These are phyloP conservation scores for Baryphthengus martii DNA, from an alignment of 2,113 vertebrate genomes.

Conservation along the genomic window DNA sequence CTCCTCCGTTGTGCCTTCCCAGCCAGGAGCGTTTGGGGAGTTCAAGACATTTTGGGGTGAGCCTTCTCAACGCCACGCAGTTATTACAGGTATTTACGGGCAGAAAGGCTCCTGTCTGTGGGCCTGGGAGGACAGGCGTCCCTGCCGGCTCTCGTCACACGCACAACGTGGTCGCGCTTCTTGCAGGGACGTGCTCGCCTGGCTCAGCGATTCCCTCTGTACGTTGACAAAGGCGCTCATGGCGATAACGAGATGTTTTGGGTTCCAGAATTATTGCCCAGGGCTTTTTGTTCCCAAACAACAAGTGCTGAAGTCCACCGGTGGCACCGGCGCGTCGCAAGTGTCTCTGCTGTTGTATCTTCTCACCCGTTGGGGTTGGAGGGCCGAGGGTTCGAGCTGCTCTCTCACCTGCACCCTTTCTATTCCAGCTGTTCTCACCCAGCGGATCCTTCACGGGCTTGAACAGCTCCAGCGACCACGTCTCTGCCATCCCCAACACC, in stretches of 20 bases:
- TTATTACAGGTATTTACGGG: neutral
- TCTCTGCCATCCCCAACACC: slow-evolving; percentile 81
- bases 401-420: slow-evolving; percentile 16
- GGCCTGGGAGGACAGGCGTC: neutral
- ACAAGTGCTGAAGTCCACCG: neutral
- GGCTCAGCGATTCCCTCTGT: neutral
- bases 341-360: neutral
- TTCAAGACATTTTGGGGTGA: neutral
- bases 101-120: neutral
- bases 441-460: slow-evolving; percentile 75
- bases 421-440: slow-evolving; percentile 80
- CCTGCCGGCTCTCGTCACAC: neutral
- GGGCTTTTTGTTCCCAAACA: neutral
- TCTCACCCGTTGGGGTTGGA: neutral
- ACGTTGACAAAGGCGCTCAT: neutral
- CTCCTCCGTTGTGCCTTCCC: neutral
- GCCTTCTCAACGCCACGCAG: accelerated
- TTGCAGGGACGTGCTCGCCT: neutral
- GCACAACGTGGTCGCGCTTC: accelerated
- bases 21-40: neutral
- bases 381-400: neutral
- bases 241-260: neutral
- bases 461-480: slow-evolving; percentile 78
- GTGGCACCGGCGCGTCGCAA: neutral
- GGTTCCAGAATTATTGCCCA: neutral